A percentile compares a stretch with the other conserved stretches of the same genome.
These are phyloP conservation scores for Lepus timidus DNA, from an alignment of 2,113 vertebrate genomes.

Conservation along the genomic window DNA sequence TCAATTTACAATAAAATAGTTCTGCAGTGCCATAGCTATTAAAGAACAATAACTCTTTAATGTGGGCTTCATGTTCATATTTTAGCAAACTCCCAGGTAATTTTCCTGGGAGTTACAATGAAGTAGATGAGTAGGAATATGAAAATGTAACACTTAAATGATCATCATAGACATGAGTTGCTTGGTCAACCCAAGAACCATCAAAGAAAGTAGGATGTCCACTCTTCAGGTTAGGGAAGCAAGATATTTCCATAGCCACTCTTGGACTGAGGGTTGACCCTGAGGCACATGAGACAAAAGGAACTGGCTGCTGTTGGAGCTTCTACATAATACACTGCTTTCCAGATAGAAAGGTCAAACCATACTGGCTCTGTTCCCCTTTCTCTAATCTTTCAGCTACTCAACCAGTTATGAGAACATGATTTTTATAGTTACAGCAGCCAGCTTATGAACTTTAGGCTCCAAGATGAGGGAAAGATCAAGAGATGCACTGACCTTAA, in stretches of 20 bases:
- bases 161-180: neutral
- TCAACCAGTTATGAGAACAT: neutral
- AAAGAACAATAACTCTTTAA: neutral
- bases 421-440: neutral
- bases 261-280: neutral
- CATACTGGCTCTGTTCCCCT: neutral
- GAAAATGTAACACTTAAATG: conserved; percentile 7
- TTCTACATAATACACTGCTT: neutral
- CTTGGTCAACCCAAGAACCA: neutral
- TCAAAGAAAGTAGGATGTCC: neutral
- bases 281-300: neutral
- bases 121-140: neutral
- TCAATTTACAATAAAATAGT: neutral
- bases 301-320: neutral
- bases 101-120: neutral
- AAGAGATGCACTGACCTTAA: neutral
- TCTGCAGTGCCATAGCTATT: too few relatives aligned
- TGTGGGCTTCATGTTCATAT: neutral
- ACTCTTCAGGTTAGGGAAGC: neutral
- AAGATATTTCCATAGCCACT: neutral
- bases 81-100: conserved; percentile 18
- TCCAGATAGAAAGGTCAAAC: neutral
- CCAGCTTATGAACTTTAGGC: neutral
- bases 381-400: neutral
- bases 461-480: neutral